Conservation (phyloP, 2,888 invertebrate species). For the Drosophila colorata region DNA sequence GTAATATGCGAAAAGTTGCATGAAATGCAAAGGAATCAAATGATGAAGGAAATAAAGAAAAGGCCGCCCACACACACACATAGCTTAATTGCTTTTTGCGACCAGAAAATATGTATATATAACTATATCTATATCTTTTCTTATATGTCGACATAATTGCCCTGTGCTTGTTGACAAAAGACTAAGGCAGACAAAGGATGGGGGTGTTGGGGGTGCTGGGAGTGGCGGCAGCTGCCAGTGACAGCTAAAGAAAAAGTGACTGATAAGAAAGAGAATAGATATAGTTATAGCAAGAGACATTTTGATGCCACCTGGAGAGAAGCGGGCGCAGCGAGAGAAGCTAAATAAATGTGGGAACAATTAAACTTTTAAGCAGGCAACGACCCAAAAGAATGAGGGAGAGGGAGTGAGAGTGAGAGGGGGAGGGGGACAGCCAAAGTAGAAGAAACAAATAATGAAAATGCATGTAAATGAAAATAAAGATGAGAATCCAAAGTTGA, state of each 20-base stretch:
- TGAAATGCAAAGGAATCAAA: slow-evolving; percentile 34
- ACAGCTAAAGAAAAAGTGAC: slow-evolving; percentile 74
- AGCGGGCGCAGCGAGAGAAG: slow-evolving; percentile 5
- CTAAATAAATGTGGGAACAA: slow-evolving; percentile 56
- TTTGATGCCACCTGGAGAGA: slow-evolving; percentile 33
- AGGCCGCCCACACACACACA: slow-evolving; percentile 18
- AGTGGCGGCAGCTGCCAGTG: slow-evolving; percentile 71
- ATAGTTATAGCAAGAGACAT: slow-evolving; percentile 14
- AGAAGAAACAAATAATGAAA: slow-evolving; percentile 59
- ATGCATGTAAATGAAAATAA: slow-evolving; percentile 78
- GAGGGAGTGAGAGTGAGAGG: not conserved
- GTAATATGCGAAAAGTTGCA: slow-evolving; percentile 67
- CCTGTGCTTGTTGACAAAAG: slow-evolving; percentile 37
- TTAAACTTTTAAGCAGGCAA: slow-evolving; percentile 77
- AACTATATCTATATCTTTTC: slow-evolving; percentile 2
- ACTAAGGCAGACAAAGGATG: slow-evolving; percentile 12
- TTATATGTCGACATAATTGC: slow-evolving; percentile 37
- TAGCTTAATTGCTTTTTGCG: slow-evolving; percentile 71
- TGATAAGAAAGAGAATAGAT: slow-evolving; percentile 50
- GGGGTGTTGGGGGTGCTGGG: not conserved
- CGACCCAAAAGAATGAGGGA: slow-evolving; percentile 26
- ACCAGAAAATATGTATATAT: not conserved
- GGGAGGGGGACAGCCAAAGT: slow-evolving; percentile 8
- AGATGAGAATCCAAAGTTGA: slow-evolving; percentile 46
- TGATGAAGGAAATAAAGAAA: slow-evolving; percentile 12